phyloP scores from a whole-genome alignment of 2,888 invertebrate genomes.

The Imbricaverruca yamaguchii region DNA sequence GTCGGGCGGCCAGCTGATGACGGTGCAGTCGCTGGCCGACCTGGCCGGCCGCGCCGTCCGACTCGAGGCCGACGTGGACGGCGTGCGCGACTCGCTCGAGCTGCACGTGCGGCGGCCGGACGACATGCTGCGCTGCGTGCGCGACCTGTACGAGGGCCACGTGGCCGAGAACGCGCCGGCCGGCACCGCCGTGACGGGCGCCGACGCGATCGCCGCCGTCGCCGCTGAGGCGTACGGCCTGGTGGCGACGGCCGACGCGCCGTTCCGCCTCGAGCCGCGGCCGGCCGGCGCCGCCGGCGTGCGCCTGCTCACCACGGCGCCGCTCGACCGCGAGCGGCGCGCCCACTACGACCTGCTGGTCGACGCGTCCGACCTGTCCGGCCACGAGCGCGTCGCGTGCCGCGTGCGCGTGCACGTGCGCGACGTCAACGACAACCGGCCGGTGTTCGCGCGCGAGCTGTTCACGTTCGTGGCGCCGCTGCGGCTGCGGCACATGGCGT shows the following conservation, averaged over 20 bases:
- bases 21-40: constrained; percentile 73
- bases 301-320: constrained; percentile 42
- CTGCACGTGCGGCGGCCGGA: constrained; percentile 73
- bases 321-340: constrained; percentile 69
- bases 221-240: constrained; percentile 59
- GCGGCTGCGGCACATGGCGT: constrained; percentile 43
- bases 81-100: constrained; percentile 68
- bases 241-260: constrained; percentile 57
- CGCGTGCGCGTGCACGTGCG: constrained; percentile 64
- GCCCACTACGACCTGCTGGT: constrained; percentile 64
- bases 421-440: constrained; percentile 89
- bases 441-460: constrained; percentile 66
- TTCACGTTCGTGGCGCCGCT: constrained; percentile 74
- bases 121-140: constrained; percentile 70
- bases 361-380: constrained; percentile 69
- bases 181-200: constrained; percentile 61
- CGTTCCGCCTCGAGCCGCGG: constrained; percentile 54
- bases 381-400: constrained; percentile 71
- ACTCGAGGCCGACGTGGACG: constrained; percentile 71
- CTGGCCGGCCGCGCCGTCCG: constrained; percentile 72
- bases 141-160: constrained; percentile 51
- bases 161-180: constrained; percentile 67
- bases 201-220: constrained; percentile 61
- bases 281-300: constrained; percentile 36
- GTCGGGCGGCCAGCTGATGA: constrained; percentile 82